Base-by-base conservation (phyloP, 1,140 invertebrate genomes). In the Hycleus phaleratus region DNA sequence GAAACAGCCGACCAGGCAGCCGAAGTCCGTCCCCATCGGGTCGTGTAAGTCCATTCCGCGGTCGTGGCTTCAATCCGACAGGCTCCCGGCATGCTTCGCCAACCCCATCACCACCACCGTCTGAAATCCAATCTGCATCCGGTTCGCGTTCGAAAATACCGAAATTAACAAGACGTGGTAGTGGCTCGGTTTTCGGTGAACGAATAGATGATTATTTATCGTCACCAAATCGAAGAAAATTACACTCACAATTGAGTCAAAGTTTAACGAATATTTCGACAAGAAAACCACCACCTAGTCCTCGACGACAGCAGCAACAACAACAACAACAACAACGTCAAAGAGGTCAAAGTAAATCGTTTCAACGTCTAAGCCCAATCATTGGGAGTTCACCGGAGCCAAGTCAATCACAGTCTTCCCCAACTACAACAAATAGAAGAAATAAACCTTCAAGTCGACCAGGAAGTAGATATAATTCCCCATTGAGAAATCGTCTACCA, bases 41-140 rank as follows among this genome's bases (percentile, higher is more conserved):
- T 2, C 71, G 80, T 25, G 71, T 79, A 5, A 81, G 79, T 45
- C 81, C 81, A 0, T 82, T 82, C 49, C 71, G 77, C 25, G 80
- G 81, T 48, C 71, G 77, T 10, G 81, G 80, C 4, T 82, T 82
- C 69, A 80, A 79, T 59, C 68, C 72, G 1, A 45, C 57, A 3
- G 71, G 72, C 4, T 73, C 72, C 0, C 59, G 71, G 6, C 68
- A 70, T 60, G 70, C 64, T 5, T 72, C 70, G 6, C 71, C 71
- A 12, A 52, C 52, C 38, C 61, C 61, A 12, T 71, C 71, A 12
- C 72, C 72, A 4, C 64, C 68, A 7, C 52, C 49, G 10, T 49
- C 39, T 26, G n/a, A 44, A 38, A 46, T 53, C 26, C 50, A 59
- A 32, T 49, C 50, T 60, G 26, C 49, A 58, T 8, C 11, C 2